Base-by-base conservation (phyloP, 2,888 invertebrate species). In the Dynastes maya region DNA sequence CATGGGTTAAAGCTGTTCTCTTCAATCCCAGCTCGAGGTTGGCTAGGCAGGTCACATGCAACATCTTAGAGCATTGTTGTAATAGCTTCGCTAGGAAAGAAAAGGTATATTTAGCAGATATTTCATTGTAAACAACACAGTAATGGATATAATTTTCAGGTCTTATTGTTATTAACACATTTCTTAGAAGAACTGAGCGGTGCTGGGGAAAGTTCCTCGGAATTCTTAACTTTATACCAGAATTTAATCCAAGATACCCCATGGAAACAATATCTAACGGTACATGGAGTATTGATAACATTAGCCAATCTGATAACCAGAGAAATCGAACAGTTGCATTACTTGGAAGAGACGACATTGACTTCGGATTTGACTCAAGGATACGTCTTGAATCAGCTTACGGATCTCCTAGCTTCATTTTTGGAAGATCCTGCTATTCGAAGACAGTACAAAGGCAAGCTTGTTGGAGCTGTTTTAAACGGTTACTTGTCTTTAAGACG, bases 291-390 rank as follows among this genome's bases (percentile, higher is more conserved):
- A 0, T 91, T 98, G 74, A 92, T 94, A 6, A 93, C 95, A 82
- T 92, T 98, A 70, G 97, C 97, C 0, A 94, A 95, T 83, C 90
- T 98, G 32, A 92, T 98, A 86, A 96, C 96, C 0, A 92, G 93
- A 82, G 98, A 98, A 90, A 97, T 98, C 58, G 94, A 95, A 80
- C 94, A 96, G 83, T 90, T 98, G 22, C 96, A 97, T 88, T 93
- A 94, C 11, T 90, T 98, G 45, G 98, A 98, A 88, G 97, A 97
- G 85, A 96, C 96, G 0, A 97, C 97, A 0, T 91, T 98, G 2
- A 98, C 96, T 0, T 97, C 98, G 0, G 97, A 98, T 88, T 91
- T 98, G 1, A 96, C 97, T 0, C 97, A 98, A 90, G 94, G 98
- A 2, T 98, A 95, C 89, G 97, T 98, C 0, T 89, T 98, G 78